A percentile compares a stretch with the other conserved stretches of the same genome.
Conservation (phyloP, 53 echinoderm and acorn worm genomes). For the Echinometra lucunter region DNA sequence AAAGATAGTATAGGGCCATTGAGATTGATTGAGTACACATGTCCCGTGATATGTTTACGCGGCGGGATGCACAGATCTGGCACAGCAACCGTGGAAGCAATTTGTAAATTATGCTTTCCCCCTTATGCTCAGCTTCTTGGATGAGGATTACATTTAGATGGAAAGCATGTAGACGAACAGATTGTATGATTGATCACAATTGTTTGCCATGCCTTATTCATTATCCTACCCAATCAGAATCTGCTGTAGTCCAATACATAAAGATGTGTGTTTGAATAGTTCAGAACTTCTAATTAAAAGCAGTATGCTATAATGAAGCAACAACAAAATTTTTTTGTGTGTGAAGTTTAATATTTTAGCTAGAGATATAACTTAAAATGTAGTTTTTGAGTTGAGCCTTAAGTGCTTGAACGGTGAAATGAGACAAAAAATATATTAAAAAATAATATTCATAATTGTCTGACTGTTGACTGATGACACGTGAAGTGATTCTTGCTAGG, state of each 20-base stretch:
- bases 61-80: conserved; percentile 36
- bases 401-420: neutral
- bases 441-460: neutral
- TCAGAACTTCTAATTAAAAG: neutral
- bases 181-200: conserved; percentile 64
- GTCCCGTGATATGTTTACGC: conserved; percentile 45
- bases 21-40: conserved; percentile 56
- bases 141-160: conserved; percentile 59
- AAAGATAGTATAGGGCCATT: conserved; percentile 22
- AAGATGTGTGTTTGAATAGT: neutral
- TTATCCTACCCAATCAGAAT: conserved; percentile 12
- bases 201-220: conserved; percentile 54
- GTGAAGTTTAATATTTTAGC: no score
- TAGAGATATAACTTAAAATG: no score
- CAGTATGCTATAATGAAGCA: neutral
- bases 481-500: conserved; percentile 51
- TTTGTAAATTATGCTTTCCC: conserved; percentile 53
- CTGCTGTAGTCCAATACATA: conserved; percentile 4
- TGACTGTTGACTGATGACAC: neutral
- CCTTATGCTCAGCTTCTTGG: conserved; percentile 25
- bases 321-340: neutral
- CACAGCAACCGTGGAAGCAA: conserved; percentile 41
- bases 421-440: neutral
- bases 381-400: no score
- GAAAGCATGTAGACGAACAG: conserved; percentile 38